Evolutionary conservation across 2,888 invertebrate species (phyloP).

Genomic region (Cancer borealis): DNA sequence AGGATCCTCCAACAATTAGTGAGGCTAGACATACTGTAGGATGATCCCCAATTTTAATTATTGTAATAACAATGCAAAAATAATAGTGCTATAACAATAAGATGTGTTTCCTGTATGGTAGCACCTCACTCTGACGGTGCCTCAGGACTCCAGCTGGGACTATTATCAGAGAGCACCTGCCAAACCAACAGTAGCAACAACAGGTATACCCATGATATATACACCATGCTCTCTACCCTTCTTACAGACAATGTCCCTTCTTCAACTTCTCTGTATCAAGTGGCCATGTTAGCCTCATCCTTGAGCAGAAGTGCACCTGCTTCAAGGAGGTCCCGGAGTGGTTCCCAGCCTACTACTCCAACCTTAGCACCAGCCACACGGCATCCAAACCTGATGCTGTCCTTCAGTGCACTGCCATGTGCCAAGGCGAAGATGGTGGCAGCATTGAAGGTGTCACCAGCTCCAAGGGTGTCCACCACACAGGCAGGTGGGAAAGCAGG

Average conservation of each 20-base stretch:
- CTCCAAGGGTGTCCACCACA: conserved; percentile 85
- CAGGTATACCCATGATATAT: conserved; percentile 64
- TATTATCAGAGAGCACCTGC: conserved; percentile 58
- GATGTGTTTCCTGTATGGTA: neutral
- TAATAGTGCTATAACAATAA: neutral
- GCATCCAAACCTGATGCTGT: conserved; percentile 84
- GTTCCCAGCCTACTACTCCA: conserved; percentile 82
- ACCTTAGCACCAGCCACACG: conserved; percentile 84
- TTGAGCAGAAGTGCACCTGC: neutral
- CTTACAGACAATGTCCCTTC: neutral
- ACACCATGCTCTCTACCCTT: conserved; percentile 53
- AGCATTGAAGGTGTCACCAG: conserved; percentile 86
- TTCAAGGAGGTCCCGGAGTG: conserved; percentile 14
- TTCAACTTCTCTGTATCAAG: conserved; percentile 60
- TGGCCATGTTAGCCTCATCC: neutral
- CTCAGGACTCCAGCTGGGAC: conserved; percentile 20
- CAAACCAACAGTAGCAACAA: conserved; percentile 58
- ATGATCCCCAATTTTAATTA: no score
- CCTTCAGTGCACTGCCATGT: conserved; percentile 80
- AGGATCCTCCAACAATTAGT: no score
- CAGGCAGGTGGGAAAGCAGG: conserved; percentile 82
- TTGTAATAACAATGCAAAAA: no score
- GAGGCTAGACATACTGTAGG: no score
- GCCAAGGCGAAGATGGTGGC: conserved; percentile 83
- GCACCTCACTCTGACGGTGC: neutral